Conservation (phyloP, 2,888 invertebrate genomes). For the Panorpa germanica region DNA sequence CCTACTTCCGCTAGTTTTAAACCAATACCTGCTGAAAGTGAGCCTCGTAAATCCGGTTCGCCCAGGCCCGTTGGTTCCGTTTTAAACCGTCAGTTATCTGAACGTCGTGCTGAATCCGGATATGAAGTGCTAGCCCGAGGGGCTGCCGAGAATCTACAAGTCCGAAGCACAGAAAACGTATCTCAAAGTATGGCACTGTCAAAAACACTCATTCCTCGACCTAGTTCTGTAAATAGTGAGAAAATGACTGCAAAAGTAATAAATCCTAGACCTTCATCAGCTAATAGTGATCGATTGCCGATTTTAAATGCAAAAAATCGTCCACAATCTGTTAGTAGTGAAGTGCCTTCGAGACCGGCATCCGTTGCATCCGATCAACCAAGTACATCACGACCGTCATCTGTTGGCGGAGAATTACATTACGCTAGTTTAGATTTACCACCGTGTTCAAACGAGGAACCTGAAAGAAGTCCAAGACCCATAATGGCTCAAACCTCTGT, state of each 20-base stretch:
- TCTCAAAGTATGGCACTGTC: too few species aligned
- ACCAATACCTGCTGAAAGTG: constrained; percentile 16
- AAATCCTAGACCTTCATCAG: constrained; percentile 17
- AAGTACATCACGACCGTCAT: constrained; percentile 18
- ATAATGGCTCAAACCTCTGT: constrained; percentile 12
- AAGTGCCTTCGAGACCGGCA: constrained; percentile 18
- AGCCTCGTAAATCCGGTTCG: constrained; percentile 12
- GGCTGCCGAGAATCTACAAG: constrained; percentile 15
- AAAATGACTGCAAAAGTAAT: constrained; percentile 15
- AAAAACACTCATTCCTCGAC: constrained; percentile 16
- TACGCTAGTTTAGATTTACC: constrained; percentile 46
- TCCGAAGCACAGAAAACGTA: too few species aligned
- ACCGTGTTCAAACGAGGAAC: constrained; percentile 14
- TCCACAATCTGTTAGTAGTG: constrained; percentile 13
- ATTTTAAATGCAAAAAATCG: constrained; percentile 10
- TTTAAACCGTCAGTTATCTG: constrained; percentile 18
- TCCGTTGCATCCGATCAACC: constrained; percentile 19
- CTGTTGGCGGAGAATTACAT: constrained; percentile 29
- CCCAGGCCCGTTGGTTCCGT: constrained; percentile 15
- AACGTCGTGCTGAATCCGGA: constrained; percentile 14
- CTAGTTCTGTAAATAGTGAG: constrained; percentile 22
- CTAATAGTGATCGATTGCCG: constrained; percentile 15
- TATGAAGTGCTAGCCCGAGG: constrained; percentile 16
- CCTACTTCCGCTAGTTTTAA: constrained; percentile 17
- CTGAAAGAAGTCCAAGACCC: constrained; percentile 16